Evolutionary conservation across 37 sponge, comb jelly and placozoan genomes (phyloP), one percentile per base, ranked within the genome.

Genomic region (Beroe ovata): DNA sequence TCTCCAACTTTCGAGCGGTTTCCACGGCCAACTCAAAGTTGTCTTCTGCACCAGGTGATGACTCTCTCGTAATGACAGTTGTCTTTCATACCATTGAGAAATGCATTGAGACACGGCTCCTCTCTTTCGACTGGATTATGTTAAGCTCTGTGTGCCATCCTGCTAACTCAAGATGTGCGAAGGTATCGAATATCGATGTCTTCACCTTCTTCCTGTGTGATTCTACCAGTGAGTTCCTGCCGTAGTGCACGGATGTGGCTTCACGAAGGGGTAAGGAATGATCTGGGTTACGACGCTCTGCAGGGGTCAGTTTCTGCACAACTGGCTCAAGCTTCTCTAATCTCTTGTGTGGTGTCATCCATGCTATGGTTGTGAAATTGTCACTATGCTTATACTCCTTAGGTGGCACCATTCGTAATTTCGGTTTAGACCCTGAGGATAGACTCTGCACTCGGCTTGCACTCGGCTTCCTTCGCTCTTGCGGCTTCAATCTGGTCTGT

Each of bases 321-420:
- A 77, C 84, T 1, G 84, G 84, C 84, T 28, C 25, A 6, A 77
- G 84, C 33, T 42, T 77, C 28, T 77, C 29, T 1, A 42, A 4
- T 58, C 16, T 58, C 16, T 16, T 11, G 16, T 58, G 16, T 11
- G 11, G 16, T 11, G 16, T 16, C 16, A 19, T 58, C 59, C 16
- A 58, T 19, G 16, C 11, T 16, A 19, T 41, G 0, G 42, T 39
- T 19, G 84, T 41, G 84, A 77, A 77, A 26, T 77, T 29, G 6
- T 77, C 54, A n/a, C 84, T 54, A 35, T 77, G 16, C 28, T 77
- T 77, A 26, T 77, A 77, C 28, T 77, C 84, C 84, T 77, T 77
- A n/a, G 84, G 84, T 16, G 39, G 69, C 34, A 34, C 34, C 1
- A 66, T 26, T 18, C 35, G 1, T 1, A 66, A 18, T 34, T 66